phyloP scores from a whole-genome alignment of 2,797 vertebrate species.

The Miichthys miiuy region DNA sequence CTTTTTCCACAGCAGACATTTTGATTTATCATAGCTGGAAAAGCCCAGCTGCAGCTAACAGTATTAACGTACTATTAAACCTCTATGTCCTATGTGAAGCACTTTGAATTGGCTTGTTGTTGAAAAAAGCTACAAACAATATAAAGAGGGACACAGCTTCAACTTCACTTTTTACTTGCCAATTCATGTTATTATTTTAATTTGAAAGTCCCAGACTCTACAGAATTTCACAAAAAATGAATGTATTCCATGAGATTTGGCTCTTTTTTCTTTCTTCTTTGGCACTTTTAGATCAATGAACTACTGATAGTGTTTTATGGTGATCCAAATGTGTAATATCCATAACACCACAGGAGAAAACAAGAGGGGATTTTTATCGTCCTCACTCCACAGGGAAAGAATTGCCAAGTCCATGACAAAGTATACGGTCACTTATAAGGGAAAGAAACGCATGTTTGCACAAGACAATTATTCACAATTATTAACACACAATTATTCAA shows the following conservation, averaged over 20 bases:
- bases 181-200: no score
- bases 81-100: background rate
- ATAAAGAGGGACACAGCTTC: background rate
- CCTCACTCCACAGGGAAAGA: background rate
- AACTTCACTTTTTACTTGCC: no score
- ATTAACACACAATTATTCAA: background rate
- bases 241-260: conserved; percentile 7
- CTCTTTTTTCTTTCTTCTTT: background rate
- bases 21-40: no score
- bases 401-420: background rate
- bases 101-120: background rate
- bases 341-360: background rate
- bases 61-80: no score
- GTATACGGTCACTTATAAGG: background rate
- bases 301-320: background rate
- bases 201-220: background rate
- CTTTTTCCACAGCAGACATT: no score
- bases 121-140: background rate
- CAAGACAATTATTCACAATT: no score
- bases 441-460: background rate
- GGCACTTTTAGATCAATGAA: background rate
- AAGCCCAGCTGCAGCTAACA: no score
- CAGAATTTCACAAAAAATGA: conserved; percentile 5
- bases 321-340: background rate
- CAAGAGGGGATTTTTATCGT: background rate